These are phyloP conservation scores for Pterobdella sp. DNA, from an alignment of 2,888 invertebrate genomes.

Conservation along the genomic window DNA sequence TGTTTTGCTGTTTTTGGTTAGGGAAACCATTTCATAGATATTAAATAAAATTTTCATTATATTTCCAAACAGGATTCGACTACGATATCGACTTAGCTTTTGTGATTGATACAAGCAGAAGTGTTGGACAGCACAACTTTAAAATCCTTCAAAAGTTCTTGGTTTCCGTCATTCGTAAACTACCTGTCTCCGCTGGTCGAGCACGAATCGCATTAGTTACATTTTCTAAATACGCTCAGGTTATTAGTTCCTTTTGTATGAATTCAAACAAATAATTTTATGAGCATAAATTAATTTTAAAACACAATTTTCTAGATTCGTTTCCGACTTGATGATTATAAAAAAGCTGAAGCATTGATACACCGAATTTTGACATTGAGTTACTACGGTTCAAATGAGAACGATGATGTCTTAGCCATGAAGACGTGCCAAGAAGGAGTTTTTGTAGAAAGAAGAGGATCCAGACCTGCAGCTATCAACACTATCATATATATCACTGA, in stretches of 20 bases:
- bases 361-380: slow-evolving; percentile 40
- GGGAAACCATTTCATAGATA: no score
- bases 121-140: slow-evolving; percentile 36
- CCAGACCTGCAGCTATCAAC: slow-evolving; percentile 41
- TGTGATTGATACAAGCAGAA: slow-evolving; percentile 39
- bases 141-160: slow-evolving; percentile 33
- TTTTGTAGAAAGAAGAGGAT: slow-evolving; percentile 42
- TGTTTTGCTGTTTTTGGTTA: no score
- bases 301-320: neutral
- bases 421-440: slow-evolving; percentile 40
- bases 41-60: no score
- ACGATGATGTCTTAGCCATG: slow-evolving; percentile 43
- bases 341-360: slow-evolving; percentile 37
- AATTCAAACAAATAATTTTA: neutral
- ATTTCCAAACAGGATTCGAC: slow-evolving; percentile 39
- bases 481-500: slow-evolving; percentile 42
- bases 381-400: slow-evolving; percentile 41
- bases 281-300: neutral
- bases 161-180: slow-evolving; percentile 28
- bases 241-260: no score
- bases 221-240: slow-evolving; percentile 31
- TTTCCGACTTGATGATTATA: slow-evolving; percentile 36
- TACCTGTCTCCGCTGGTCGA: slow-evolving; percentile 31
- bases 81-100: slow-evolving; percentile 45
- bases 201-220: slow-evolving; percentile 34